Conservation (phyloP, 2,888 invertebrate genomes). For the Drosophila limbata region DNA sequence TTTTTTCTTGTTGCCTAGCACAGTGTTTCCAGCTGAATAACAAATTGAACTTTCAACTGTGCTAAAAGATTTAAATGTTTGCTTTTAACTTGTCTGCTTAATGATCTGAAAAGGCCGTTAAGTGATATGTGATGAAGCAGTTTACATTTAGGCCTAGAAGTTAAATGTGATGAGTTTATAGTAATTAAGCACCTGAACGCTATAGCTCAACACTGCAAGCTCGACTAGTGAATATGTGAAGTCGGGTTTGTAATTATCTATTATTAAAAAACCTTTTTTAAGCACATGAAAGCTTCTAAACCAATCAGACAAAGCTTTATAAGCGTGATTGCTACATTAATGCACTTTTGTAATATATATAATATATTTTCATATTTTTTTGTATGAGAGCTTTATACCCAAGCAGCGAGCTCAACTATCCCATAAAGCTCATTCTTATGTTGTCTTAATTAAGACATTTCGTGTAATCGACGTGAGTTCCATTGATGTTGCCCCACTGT, state of each 20-base stretch:
- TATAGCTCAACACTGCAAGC: background rate
- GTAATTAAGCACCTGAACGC: slow-evolving; percentile 6
- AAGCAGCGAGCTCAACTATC: too few relatives aligned
- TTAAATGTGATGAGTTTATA: slow-evolving; percentile 2
- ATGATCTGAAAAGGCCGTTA: slow-evolving; percentile 29
- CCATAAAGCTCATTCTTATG: too few relatives aligned
- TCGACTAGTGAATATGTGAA: background rate
- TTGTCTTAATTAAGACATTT: slow-evolving; percentile 4
- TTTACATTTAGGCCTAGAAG: background rate
- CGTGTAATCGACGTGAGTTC: background rate
- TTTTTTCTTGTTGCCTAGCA: slow-evolving; percentile 16
- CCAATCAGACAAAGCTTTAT: too few relatives aligned
- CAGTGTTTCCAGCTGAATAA: slow-evolving; percentile 22
- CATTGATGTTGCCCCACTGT: slow-evolving; percentile 49
- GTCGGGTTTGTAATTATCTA: background rate
- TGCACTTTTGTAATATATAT: too few relatives aligned
- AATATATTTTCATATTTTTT: too few relatives aligned
- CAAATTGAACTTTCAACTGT: slow-evolving; percentile 29
- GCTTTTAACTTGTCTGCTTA: slow-evolving; percentile 20
- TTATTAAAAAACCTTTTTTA: too few relatives aligned
- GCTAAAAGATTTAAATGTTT: background rate
- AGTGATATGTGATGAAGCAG: slow-evolving; percentile 24
- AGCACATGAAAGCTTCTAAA: too few relatives aligned
- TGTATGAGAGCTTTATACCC: too few relatives aligned
- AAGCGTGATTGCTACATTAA: too few relatives aligned